Evolutionary conservation across 2,113 vertebrate genomes (phyloP).

Genomic region (Ptyas mucosa): DNA sequence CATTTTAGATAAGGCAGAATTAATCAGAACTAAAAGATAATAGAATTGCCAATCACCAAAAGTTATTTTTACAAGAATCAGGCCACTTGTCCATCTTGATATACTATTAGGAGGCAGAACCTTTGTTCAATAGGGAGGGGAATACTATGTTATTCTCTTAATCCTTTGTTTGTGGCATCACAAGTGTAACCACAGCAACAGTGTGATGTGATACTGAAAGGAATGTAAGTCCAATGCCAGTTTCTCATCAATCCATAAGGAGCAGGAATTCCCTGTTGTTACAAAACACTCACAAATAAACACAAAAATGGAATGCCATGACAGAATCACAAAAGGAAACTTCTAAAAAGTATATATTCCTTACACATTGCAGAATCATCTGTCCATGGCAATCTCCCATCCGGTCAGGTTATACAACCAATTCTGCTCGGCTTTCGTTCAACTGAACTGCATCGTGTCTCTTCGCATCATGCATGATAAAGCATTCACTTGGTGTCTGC

Average conservation of each 20-base stretch:
- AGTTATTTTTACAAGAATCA: neutral
- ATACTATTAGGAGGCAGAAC: slow-evolving; percentile 36
- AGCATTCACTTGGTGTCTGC: slow-evolving; percentile 10
- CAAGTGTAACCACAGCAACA: slow-evolving; percentile 60
- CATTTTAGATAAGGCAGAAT: neutral
- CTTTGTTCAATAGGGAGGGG: slow-evolving; percentile 43
- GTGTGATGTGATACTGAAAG: slow-evolving; percentile 57
- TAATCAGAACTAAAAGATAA: neutral
- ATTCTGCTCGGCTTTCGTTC: neutral
- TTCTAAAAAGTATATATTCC: neutral
- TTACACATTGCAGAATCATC: neutral
- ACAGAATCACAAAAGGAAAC: neutral
- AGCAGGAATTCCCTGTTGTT: slow-evolving; percentile 33
- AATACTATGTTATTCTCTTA: slow-evolving; percentile 36
- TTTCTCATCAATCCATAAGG: slow-evolving; percentile 41
- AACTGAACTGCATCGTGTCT: neutral
- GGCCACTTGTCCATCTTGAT: neutral
- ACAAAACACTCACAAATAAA: slow-evolving; percentile 39
- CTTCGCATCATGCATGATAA: neutral
- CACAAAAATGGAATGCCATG: slow-evolving; percentile 11
- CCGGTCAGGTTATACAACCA: neutral
- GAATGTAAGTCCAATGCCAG: slow-evolving; percentile 59
- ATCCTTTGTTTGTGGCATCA: slow-evolving; percentile 62
- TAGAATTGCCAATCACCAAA: neutral
- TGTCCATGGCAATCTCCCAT: neutral